phyloP scores from a whole-genome alignment of 2,797 vertebrate species.

The Brachyalestes nurse region DNA sequence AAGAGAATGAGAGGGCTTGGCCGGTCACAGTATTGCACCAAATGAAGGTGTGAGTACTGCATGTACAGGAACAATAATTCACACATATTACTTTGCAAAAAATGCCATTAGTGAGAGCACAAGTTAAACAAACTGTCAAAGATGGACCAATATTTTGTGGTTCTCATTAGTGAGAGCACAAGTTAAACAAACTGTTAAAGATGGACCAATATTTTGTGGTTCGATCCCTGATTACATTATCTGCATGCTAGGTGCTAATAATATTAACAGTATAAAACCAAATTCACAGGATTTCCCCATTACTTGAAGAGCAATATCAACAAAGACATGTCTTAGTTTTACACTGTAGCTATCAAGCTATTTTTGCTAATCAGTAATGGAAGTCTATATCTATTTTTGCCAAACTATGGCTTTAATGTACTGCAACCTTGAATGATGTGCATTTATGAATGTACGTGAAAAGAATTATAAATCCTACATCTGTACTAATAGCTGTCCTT shows the following conservation, averaged over 20 bases:
- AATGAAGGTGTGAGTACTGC: slow-evolving; percentile 29
- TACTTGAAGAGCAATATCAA: not conserved
- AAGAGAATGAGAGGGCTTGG: slow-evolving; percentile 7
- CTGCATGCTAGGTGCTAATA: not conserved
- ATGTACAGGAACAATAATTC: slow-evolving; percentile 11
- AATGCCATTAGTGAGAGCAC: not conserved
- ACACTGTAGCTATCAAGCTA: not conserved
- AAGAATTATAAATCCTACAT: not conserved
- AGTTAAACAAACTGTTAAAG: not conserved
- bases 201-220: not conserved
- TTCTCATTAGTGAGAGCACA: not conserved
- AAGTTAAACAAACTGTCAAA: not conserved
- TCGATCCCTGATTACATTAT: not conserved
- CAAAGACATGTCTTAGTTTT: not conserved
- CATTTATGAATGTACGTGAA: no score
- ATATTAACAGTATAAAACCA: not conserved
- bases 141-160: not conserved
- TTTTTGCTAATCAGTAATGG: no score
- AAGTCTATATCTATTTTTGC: no score
- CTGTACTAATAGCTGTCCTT: not conserved
- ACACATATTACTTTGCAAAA: not conserved
- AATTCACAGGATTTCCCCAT: not conserved
- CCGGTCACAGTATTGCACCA: not conserved
- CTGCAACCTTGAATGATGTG: no score
- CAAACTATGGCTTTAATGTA: no score